Evolutionary conservation across 2,113 vertebrate species (phyloP), one percentile per base, ranked within the genome.

Genomic region (Argyrosomus japonicus): DNA sequence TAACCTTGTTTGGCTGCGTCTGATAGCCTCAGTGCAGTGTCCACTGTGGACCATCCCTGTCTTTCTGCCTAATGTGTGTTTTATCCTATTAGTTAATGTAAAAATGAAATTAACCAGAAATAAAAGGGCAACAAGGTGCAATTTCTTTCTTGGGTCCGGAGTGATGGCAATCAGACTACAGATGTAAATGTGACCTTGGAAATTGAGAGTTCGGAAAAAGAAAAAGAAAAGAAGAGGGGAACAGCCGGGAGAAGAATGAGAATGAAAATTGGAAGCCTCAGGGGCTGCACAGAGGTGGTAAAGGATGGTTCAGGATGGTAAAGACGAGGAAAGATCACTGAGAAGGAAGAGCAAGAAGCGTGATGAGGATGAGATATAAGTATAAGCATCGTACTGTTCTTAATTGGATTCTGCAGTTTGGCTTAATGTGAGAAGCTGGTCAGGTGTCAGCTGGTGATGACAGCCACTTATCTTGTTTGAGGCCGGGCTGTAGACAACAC

Each of bases 381-480:
- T 36, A 17, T 1, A 27, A 43, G 53, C 19, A n/a, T 5, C 1
- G 19, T 36, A n/a, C n/a, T 45, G 54, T 23, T 51, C 15, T 54
- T 79, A 50, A 79, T 58, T 87, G 56, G 67, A 36, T 40, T 61
- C 67, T 15, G 29, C 68, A 32, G 51, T 53, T 60, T 75, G 71
- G 45, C 68, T 70, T 8, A 0, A 40, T 75, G 50, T 57, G 51
- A 70, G 82, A 57, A 45, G 29, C 25, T 48, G 68, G 70, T 79
- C 85, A 90, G 81, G 80, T 86, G 85, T 82, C 87, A 82, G 83
- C 81, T 53, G 87, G 43, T 43, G 56, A 68, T 74, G 79, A 84
- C 83, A 80, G 68, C 64, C 82, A 81, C 78, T 82, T 85, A 73
- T 85, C 78, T 75, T 50, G 43, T 18, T 40, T 6, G 57, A 25